Percentiles rank a stretch among this genome's conserved stretches.
phyloP scores from a whole-genome alignment of 2,797 vertebrate species.

The Buphagus erythrorhynchus region DNA sequence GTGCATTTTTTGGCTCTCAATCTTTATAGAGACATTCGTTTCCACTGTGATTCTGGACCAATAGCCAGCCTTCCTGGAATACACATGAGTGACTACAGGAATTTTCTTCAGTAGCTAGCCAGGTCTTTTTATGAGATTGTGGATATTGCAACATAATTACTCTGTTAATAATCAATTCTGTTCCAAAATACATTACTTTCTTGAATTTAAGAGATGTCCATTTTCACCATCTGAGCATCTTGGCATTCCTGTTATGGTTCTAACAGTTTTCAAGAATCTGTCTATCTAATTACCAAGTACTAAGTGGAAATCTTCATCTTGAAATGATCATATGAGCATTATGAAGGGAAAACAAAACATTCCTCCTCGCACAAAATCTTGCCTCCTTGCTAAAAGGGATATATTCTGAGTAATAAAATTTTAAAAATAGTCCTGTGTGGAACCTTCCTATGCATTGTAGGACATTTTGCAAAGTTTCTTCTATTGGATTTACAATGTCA shows the following conservation, averaged over 20 bases:
- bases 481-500: background rate
- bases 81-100: background rate
- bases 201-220: background rate
- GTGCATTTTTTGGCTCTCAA: background rate
- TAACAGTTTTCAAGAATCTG: background rate
- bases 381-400: background rate
- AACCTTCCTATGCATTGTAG: background rate
- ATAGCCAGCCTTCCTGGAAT: background rate
- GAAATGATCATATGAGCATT: background rate
- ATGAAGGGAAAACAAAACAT: background rate
- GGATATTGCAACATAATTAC: background rate
- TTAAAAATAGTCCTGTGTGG: background rate
- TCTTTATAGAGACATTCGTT: background rate
- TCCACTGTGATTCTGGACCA: background rate
- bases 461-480: background rate
- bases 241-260: background rate
- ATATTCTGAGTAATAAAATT: accelerated
- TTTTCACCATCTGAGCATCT: background rate
- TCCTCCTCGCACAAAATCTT: background rate
- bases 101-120: background rate
- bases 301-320: background rate
- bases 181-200: background rate
- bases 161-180: background rate
- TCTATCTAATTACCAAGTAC: background rate
- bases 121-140: background rate